A percentile compares a stretch with the other conserved stretches of the same genome.
These are phyloP conservation scores for Selenia dentaria DNA, from an alignment of 2,888 invertebrate genomes.

Conservation along the genomic window DNA sequence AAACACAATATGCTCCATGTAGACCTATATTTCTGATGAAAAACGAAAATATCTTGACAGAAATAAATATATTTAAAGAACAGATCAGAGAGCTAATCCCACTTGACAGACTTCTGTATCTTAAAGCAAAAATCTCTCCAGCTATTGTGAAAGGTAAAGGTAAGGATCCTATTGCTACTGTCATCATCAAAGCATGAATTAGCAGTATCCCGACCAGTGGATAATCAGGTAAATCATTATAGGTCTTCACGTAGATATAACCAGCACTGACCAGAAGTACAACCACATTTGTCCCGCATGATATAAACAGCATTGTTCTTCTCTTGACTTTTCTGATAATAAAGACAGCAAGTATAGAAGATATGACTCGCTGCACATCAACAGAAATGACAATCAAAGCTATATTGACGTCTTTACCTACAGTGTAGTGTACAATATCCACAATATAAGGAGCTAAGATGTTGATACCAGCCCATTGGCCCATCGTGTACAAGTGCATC, in stretches of 20 bases:
- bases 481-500: constrained; percentile 83
- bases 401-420: constrained; percentile 82
- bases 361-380: constrained; percentile 84
- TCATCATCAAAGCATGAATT: constrained; percentile 73
- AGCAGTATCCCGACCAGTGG: constrained; percentile 52
- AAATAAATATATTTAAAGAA: constrained; percentile 39
- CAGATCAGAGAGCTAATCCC: constrained; percentile 51
- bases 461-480: constrained; percentile 87
- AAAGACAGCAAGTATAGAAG: constrained; percentile 83
- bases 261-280: constrained; percentile 52
- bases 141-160: constrained; percentile 88
- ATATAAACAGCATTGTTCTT: constrained; percentile 56
- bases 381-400: constrained; percentile 86
- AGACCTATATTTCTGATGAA: constrained; percentile 38
- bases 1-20: constrained; percentile 46
- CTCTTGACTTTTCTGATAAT: constrained; percentile 82
- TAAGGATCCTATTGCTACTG: constrained; percentile 83
- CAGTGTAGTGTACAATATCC: constrained; percentile 77
- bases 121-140: constrained; percentile 87
- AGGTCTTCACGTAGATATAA: constrained; percentile 52
- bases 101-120: constrained; percentile 84
- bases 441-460: constrained; percentile 87
- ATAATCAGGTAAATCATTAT: constrained; percentile 46
- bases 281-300: constrained; percentile 51
- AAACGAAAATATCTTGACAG: constrained; percentile 40